phyloP scores from a whole-genome alignment of 2,113 vertebrate species.

The Festucalex cinctus region DNA sequence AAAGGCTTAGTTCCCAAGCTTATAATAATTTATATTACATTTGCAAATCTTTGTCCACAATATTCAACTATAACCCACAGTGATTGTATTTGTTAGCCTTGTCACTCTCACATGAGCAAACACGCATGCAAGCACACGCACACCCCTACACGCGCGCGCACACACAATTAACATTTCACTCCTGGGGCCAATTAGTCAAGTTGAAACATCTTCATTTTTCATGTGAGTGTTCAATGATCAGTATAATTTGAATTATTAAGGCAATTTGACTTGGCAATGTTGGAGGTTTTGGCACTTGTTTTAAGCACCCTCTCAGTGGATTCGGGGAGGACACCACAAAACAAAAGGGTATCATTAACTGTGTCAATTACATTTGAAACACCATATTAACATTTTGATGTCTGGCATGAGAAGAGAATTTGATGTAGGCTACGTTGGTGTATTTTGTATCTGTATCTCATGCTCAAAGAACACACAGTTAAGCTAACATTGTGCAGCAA shows the following conservation, averaged over 20 bases:
- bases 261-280: constrained; percentile 76
- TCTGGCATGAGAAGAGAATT: constrained; percentile 37
- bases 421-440: constrained; percentile 27
- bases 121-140: constrained; percentile 37
- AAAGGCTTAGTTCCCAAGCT: no score
- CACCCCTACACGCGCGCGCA: constrained; percentile 15
- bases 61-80: no score
- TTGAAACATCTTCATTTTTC: constrained; percentile 84
- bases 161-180: constrained; percentile 52
- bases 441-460: constrained; percentile 1
- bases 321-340: constrained; percentile 70
- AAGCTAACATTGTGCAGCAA: not conserved
- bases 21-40: no score
- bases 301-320: constrained; percentile 60
- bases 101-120: not conserved
- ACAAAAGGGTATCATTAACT: constrained; percentile 67
- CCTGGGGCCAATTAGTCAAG: constrained; percentile 82
- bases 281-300: constrained; percentile 65
- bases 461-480: not conserved
- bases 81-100: no score
- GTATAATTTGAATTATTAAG: constrained; percentile 87
- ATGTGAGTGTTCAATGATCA: constrained; percentile 82
- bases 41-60: no score
- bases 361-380: constrained; percentile 60
- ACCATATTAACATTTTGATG: constrained; percentile 41